Evolutionary conservation across 2,888 invertebrate genomes (phyloP).

Genomic region (Dolomedes plantarius): DNA sequence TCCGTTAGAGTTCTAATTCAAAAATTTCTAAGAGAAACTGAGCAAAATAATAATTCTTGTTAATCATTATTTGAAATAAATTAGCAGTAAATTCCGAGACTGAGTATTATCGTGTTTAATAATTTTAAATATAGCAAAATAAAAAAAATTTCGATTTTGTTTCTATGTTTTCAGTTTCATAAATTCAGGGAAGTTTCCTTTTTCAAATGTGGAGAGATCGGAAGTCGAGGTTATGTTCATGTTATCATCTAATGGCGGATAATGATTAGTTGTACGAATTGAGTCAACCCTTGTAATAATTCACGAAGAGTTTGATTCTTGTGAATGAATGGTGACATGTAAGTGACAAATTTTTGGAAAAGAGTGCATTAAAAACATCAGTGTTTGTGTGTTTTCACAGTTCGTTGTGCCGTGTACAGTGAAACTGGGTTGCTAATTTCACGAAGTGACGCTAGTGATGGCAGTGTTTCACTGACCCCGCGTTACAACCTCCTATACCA

Average conservation of each 20-base stretch:
- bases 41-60: no score
- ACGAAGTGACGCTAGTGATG: constrained; percentile 49
- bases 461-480: constrained; percentile 64
- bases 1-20: no score
- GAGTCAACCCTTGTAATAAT: constrained; percentile 2
- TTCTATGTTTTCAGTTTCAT: no score
- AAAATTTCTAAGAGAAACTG: no score
- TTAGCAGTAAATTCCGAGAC: no score
- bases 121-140: no score
- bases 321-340: background rate
- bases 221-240: constrained; percentile 54
- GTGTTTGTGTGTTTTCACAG: background rate
- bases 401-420: background rate
- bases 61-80: no score
- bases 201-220: background rate
- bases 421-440: constrained; percentile 32
- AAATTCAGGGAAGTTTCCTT: background rate
- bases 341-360: background rate
- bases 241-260: constrained; percentile 61
- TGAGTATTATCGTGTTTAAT: no score
- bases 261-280: constrained; percentile 32
- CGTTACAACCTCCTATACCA: constrained; percentile 28
- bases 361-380: background rate
- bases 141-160: no score
- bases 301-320: background rate